These are phyloP conservation scores for Pachyramphus minor DNA, from an alignment of 2,113 vertebrate species.

Conservation along the genomic window DNA sequence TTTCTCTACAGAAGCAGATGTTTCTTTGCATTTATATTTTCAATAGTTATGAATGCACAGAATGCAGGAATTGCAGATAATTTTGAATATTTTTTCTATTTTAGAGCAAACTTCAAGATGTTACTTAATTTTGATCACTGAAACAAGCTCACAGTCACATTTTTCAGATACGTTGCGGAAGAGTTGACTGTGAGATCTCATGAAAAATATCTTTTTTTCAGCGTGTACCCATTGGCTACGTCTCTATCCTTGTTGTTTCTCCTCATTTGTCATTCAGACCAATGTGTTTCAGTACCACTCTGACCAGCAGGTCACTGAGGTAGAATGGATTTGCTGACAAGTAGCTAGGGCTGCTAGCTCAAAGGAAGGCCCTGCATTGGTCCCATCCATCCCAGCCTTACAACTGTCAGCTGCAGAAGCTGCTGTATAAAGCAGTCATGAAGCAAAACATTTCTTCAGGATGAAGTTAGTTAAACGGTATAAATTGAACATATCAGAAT, in stretches of 20 bases:
- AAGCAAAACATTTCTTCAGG: neutral
- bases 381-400: neutral
- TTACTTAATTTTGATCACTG: neutral
- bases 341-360: neutral
- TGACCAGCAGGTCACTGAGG: neutral
- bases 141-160: neutral
- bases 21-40: neutral
- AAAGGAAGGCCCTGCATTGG: neutral
- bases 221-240: neutral
- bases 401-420: neutral
- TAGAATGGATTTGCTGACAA: neutral
- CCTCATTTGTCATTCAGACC: neutral
- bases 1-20: neutral
- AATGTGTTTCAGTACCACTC: neutral
- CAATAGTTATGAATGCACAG: neutral
- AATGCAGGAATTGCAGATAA: neutral
- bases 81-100: neutral
- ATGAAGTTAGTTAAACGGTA: neutral
- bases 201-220: neutral
- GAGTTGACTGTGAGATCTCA: neutral
- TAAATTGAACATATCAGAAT: neutral
- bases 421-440: neutral
- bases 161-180: neutral
- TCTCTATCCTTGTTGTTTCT: neutral
- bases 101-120: neutral